Conservation (phyloP, 2,888 invertebrate species). For the Lycaena phlaeas region DNA sequence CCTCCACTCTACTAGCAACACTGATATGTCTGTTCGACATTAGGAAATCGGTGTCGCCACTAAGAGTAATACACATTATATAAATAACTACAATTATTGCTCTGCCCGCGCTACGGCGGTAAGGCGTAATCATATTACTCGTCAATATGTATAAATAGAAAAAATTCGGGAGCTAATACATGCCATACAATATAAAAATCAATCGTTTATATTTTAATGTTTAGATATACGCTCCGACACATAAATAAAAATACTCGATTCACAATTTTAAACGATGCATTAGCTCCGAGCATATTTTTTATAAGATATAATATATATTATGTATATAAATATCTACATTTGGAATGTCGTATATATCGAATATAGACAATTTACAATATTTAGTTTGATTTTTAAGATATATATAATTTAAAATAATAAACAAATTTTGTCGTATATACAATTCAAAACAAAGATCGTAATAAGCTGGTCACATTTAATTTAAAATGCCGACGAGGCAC, state of each 20-base stretch:
- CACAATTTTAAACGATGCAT: constrained; percentile 14
- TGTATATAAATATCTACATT: constrained; percentile 5
- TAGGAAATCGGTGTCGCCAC: constrained; percentile 2
- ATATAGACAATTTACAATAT: too few relatives aligned
- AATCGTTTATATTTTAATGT: background rate
- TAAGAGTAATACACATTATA: constrained; percentile 8
- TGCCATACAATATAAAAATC: constrained; percentile 6
- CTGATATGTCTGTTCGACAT: constrained; percentile 3
- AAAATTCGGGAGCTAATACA: constrained; percentile 16
- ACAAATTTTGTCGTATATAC: constrained; percentile 3
- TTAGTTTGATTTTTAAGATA: background rate
- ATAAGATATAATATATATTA: constrained; percentile 11
- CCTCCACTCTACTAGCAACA: constrained; percentile 17
- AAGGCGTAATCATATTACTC: constrained; percentile 16
- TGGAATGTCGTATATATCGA: background rate
- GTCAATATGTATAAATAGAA: constrained; percentile 9
- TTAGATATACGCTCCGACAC: too few relatives aligned
- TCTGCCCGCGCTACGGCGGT: constrained; percentile 14
- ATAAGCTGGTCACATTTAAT: background rate
- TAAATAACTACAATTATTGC: constrained; percentile 12
- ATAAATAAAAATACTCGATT: constrained; percentile 3
- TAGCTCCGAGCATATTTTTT: constrained; percentile 13
- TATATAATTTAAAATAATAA: background rate
- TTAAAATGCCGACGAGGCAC: background rate
- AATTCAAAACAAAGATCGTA: background rate